Evolutionary conservation across 2,113 vertebrate species (phyloP).

Genomic region (Bettongia penicillata): DNA sequence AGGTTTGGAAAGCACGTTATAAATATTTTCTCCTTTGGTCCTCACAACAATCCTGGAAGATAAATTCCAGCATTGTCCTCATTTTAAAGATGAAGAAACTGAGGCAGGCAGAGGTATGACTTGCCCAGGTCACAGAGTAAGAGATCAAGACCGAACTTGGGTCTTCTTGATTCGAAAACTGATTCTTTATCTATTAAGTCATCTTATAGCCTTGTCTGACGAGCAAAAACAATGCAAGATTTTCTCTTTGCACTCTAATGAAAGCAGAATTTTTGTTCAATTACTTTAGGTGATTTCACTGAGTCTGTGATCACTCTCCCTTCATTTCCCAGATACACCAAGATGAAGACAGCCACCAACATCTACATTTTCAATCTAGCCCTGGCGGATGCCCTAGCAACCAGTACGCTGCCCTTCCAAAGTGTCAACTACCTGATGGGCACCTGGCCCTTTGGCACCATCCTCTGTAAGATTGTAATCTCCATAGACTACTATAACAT

Average conservation of each 20-base stretch:
- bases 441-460: slow-evolving; percentile 96
- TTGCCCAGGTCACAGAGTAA: not conserved
- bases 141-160: not conserved
- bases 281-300: slow-evolving; percentile 47
- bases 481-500: slow-evolving; percentile 99
- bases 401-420: slow-evolving; percentile 98
- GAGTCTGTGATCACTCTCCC: not conserved
- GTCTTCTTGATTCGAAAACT: not conserved
- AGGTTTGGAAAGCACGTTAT: not conserved
- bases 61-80: not conserved
- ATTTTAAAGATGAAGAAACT: not conserved
- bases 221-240: not conserved
- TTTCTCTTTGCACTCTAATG: not conserved
- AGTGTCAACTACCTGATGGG: slow-evolving; percentile 99
- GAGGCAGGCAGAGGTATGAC: not conserved
- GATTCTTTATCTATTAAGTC: not conserved
- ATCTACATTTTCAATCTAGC: slow-evolving; percentile 99
- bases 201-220: not conserved
- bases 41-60: not conserved
- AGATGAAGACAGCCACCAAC: slow-evolving; percentile 99
- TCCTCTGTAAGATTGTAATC: slow-evolving; percentile 96
- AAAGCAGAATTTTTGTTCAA: not conserved
- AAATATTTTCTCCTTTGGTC: not conserved
- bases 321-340: slow-evolving; percentile 91
- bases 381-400: slow-evolving; percentile 95